Conservation (phyloP, 92 coral and sea anemone species). For the Pocillopora grandis region DNA sequence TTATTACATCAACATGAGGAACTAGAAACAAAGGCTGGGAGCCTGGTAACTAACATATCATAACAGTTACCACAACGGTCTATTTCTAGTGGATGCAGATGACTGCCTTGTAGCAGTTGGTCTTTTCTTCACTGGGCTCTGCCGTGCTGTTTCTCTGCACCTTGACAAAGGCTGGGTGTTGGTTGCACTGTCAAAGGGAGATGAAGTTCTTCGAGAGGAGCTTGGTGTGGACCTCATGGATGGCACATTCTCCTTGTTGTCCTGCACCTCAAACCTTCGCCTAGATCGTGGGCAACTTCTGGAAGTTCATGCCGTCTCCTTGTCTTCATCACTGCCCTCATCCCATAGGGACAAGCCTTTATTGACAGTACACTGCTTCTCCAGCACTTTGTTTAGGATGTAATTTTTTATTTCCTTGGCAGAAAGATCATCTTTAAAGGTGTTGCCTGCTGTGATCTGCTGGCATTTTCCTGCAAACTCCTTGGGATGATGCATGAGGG, state of each 20-base stretch:
- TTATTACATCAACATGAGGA: neutral
- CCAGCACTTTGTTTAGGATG: neutral
- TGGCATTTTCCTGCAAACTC: neutral
- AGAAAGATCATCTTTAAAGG: neutral
- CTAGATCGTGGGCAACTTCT: neutral
- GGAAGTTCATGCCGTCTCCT: slow-evolving; percentile 13
- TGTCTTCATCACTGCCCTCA: too few relatives aligned
- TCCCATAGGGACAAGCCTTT: neutral
- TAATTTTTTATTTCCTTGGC: neutral
- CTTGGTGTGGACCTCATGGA: neutral
- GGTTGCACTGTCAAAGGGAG: too few relatives aligned
- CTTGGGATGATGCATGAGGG: neutral
- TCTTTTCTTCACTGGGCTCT: too few relatives aligned
- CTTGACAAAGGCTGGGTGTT: too few relatives aligned
- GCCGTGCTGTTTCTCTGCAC: too few relatives aligned
- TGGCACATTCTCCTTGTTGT: neutral
- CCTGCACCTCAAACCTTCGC: neutral
- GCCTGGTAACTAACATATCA: neutral
- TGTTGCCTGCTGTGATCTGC: neutral
- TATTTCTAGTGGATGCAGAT: slow-evolving; percentile 31
- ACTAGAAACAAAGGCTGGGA: neutral
- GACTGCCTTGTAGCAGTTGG: neutral
- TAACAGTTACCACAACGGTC: slow-evolving; percentile 30
- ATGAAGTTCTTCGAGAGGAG: too few relatives aligned
- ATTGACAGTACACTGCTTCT: too few relatives aligned